phyloP scores from a whole-genome alignment of 2,113 vertebrate species.

The Ranitomeya imitator region DNA sequence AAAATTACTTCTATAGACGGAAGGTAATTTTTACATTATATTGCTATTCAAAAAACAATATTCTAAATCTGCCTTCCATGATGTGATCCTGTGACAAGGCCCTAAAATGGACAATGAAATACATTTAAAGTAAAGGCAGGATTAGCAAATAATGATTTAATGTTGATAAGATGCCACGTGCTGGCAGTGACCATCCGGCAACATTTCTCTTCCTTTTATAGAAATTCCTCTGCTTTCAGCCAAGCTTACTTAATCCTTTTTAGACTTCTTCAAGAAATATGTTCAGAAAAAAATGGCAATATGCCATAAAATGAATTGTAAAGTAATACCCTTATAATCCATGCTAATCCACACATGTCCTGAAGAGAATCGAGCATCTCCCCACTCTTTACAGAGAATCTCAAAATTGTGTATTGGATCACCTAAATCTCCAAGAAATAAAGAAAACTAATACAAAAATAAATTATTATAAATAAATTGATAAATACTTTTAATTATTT shows the following conservation, averaged over 20 bases:
- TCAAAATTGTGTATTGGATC: not conserved
- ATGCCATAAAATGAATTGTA: not conserved
- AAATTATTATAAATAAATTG: too few species aligned
- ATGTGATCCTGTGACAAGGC: not conserved
- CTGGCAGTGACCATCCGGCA: not conserved
- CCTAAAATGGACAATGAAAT: not conserved
- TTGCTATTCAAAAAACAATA: not conserved
- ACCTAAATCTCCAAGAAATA: too few species aligned
- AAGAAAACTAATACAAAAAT: too few species aligned
- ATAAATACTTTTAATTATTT: too few species aligned
- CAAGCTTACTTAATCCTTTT: slow-evolving; percentile 12
- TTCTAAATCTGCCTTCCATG: not conserved
- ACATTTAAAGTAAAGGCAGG: not conserved
- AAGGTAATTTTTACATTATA: too few species aligned
- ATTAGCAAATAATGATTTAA: not conserved
- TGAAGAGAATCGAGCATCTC: not conserved
- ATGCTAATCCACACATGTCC: not conserved
- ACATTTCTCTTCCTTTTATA: slow-evolving; percentile 25
- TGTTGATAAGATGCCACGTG: not conserved
- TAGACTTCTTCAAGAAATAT: not conserved
- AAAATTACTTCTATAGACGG: too few species aligned
- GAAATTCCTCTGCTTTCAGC: not conserved
- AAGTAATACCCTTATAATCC: not conserved
- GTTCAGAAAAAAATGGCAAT: not conserved
- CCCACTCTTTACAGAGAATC: not conserved